Conservation (phyloP, 2,888 invertebrate species). For the Mimachlamys varia region DNA sequence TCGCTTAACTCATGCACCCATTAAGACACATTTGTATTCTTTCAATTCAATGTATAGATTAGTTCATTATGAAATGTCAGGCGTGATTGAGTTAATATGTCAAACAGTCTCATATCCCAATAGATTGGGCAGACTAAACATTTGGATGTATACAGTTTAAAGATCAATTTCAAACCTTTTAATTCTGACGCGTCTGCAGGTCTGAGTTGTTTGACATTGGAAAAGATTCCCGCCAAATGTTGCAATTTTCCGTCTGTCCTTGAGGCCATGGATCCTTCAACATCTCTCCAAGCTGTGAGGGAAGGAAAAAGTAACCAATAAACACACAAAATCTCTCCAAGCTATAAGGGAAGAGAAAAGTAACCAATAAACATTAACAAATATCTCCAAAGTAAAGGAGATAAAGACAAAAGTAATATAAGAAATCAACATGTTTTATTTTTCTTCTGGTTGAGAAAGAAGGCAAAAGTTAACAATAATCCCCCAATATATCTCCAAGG, state of each 20-base stretch:
- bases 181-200: conserved; percentile 87
- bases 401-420: not conserved
- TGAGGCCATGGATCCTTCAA: conserved; percentile 86
- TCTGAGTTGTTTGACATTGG: conserved; percentile 86
- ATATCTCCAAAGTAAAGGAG: not conserved
- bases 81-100: too few relatives aligned
- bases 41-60: too few relatives aligned
- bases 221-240: conserved; percentile 89
- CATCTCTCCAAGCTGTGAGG: conserved; percentile 91
- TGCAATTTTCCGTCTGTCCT: conserved; percentile 88
- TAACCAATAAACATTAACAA: not conserved
- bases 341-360: not conserved
- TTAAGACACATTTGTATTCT: too few relatives aligned
- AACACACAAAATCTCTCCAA: not conserved
- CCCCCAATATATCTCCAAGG: too few relatives aligned
- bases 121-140: too few relatives aligned
- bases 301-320: not conserved
- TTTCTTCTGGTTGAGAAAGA: not conserved
- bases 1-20: too few relatives aligned
- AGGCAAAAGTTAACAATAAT: too few relatives aligned
- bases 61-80: too few relatives aligned
- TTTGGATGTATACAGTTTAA: too few relatives aligned
- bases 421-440: not conserved
- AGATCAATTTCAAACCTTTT: conserved; percentile 70
- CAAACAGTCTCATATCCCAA: too few relatives aligned